Percentiles rank a stretch among this genome's conserved stretches.
Evolutionary conservation across 2,888 invertebrate genomes (phyloP).

Genomic region (Noctua pronuba): DNA sequence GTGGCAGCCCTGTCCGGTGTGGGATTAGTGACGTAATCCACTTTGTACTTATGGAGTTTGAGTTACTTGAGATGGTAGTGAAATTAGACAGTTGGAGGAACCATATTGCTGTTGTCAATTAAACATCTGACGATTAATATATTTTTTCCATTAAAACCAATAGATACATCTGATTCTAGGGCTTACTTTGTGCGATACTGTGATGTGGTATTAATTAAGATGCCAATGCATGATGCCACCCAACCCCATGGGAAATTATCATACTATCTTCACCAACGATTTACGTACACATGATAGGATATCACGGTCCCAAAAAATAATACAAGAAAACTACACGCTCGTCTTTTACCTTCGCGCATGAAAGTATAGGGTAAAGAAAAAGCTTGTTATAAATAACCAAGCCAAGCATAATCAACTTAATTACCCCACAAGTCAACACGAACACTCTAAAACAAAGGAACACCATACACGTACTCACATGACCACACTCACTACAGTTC

Average conservation of each 20-base stretch:
- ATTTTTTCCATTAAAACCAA: not conserved
- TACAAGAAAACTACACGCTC: not conserved
- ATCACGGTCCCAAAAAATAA: too few species aligned
- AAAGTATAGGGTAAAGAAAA: not conserved
- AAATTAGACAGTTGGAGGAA: slow-evolving; percentile 9
- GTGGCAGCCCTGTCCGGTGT: slow-evolving; percentile 66
- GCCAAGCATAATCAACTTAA: slow-evolving; percentile 4
- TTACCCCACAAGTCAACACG: not conserved
- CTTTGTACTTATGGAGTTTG: slow-evolving; percentile 37
- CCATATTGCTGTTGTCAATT: not conserved
- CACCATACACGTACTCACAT: slow-evolving; percentile 58
- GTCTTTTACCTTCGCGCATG: not conserved
- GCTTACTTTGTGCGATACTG: not conserved
- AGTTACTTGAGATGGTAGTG: slow-evolving; percentile 15
- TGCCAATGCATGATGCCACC: not conserved
- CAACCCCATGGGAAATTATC: not conserved
- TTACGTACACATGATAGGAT: not conserved
- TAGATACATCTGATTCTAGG: not conserved
- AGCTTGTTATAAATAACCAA: not conserved
- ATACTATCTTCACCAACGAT: not conserved
- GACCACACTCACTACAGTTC: slow-evolving; percentile 72
- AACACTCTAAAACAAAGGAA: slow-evolving; percentile 44
- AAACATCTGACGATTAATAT: not conserved
- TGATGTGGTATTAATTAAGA: not conserved
- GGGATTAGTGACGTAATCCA: slow-evolving; percentile 62